Conservation (phyloP, 2,797 vertebrate genomes). For the Catamblyrhynchus diadema region DNA sequence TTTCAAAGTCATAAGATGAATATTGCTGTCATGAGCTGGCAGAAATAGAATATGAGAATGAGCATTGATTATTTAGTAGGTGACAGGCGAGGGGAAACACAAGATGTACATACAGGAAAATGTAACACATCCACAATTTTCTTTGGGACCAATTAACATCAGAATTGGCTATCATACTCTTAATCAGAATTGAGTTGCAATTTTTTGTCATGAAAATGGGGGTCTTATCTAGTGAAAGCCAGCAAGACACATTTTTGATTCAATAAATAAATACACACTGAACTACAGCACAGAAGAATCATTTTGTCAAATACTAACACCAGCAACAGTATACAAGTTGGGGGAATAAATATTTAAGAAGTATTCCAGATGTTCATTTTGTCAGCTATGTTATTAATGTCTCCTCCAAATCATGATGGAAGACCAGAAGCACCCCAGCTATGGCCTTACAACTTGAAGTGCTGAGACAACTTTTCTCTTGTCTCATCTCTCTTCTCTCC, state of each 20-base stretch:
- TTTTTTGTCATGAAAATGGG: background rate
- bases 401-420: background rate
- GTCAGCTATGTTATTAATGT: background rate
- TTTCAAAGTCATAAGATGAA: slow-evolving; percentile 33
- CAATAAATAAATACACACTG: slow-evolving; percentile 50
- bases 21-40: slow-evolving; percentile 24
- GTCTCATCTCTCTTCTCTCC: background rate
- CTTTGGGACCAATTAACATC: slow-evolving; percentile 72
- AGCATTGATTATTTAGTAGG: slow-evolving; percentile 61
- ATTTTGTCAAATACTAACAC: slow-evolving; percentile 37
- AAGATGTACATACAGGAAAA: slow-evolving; percentile 40
- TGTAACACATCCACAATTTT: slow-evolving; percentile 61
- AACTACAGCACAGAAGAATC: slow-evolving; percentile 10
- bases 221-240: slow-evolving; percentile 39
- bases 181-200: background rate
- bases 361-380: slow-evolving; percentile 43
- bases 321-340: background rate
- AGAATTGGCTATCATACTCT: slow-evolving; percentile 44
- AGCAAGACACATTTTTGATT: slow-evolving; percentile 34
- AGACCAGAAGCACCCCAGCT: background rate
- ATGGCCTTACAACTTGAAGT: background rate
- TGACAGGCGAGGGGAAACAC: slow-evolving; percentile 43
- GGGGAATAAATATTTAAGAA: slow-evolving; percentile 57
- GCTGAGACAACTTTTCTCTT: background rate
- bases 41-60: slow-evolving; percentile 30